Percentiles rank a stretch among this genome's conserved stretches.
phyloP scores from a whole-genome alignment of 2,797 vertebrate genomes.

The Platalea minor region DNA sequence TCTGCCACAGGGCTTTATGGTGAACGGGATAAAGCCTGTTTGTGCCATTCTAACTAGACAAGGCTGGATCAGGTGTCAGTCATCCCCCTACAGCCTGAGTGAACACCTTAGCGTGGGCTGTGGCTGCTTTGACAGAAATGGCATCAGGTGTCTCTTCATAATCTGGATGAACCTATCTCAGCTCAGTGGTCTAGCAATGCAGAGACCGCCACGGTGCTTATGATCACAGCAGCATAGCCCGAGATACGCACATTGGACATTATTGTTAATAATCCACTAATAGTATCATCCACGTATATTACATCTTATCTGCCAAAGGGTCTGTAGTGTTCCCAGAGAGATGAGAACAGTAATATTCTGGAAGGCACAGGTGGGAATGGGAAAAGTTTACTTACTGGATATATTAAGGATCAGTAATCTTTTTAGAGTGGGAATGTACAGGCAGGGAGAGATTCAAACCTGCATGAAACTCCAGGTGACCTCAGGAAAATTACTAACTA shows the following conservation, averaged over 20 bases:
- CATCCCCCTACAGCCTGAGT: background rate
- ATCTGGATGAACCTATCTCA: background rate
- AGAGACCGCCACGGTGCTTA: background rate
- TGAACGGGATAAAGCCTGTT: background rate
- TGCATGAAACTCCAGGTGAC: background rate
- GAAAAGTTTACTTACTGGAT: background rate
- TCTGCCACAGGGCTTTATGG: background rate
- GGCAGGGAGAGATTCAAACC: background rate
- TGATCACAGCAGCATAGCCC: background rate
- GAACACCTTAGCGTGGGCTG: background rate
- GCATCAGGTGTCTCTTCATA: background rate
- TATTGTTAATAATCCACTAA: background rate
- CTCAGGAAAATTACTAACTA: background rate
- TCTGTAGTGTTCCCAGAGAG: background rate
- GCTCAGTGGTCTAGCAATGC: fast-evolving
- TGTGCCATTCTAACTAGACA: background rate
- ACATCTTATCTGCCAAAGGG: background rate
- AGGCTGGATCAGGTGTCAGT: background rate
- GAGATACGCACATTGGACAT: background rate
- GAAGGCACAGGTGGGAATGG: background rate
- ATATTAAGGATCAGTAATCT: background rate
- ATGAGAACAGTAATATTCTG: background rate
- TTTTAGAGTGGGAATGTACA: background rate
- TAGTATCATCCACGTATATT: background rate
- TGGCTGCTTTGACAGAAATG: background rate